phyloP scores from a whole-genome alignment of 2,113 vertebrate genomes.

The Brachyhypopomus gauderio region DNA sequence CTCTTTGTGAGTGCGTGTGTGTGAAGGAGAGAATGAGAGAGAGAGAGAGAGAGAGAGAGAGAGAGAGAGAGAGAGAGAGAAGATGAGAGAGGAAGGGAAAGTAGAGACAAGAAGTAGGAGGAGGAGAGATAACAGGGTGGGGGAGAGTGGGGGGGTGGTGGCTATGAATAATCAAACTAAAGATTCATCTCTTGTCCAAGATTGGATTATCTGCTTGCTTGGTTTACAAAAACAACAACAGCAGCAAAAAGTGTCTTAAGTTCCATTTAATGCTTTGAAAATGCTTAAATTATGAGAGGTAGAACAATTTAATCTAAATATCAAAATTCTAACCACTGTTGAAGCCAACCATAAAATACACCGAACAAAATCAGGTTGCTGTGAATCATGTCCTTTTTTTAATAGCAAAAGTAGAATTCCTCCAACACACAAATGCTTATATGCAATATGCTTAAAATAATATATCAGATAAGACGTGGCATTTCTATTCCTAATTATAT shows the following conservation, averaged over 20 bases:
- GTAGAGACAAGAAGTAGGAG: neutral
- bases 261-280: constrained; percentile 34
- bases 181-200: constrained; percentile 57
- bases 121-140: neutral
- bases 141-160: neutral
- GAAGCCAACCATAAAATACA: constrained; percentile 40
- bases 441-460: neutral
- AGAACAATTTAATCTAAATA: constrained; percentile 42
- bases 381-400: constrained; percentile 24
- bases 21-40: neutral
- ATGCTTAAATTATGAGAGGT: constrained; percentile 21
- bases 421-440: neutral
- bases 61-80: neutral
- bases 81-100: neutral
- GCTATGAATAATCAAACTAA: constrained; percentile 54
- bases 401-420: neutral
- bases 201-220: constrained; percentile 57
- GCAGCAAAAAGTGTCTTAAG: constrained; percentile 6
- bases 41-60: neutral
- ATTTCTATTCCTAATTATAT: neutral
- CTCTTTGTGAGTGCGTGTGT: neutral
- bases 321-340: constrained; percentile 35
- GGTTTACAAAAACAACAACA: constrained; percentile 40
- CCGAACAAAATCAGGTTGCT: constrained; percentile 26
- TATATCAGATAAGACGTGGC: neutral